Base-by-base conservation (phyloP, 2,113 vertebrate genomes). In the Leucopsar rothschildi region DNA sequence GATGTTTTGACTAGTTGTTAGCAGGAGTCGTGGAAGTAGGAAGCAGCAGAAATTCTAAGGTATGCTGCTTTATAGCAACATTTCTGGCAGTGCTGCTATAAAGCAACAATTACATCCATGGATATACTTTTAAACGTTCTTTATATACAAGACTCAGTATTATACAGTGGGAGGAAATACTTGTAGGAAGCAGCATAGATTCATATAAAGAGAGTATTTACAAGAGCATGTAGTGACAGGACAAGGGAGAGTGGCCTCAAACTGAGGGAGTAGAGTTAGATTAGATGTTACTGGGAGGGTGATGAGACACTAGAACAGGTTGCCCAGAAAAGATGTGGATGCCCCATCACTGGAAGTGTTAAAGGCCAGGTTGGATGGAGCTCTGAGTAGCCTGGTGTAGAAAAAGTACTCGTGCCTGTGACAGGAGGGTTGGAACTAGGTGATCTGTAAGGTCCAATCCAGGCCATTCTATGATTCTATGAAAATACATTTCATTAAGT, bases 131-230 rank as follows among this genome's bases (percentile, higher is more conserved):
- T 29, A 60, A 60, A 79, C 75, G 15, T 4, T 82, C 11, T 69
- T 78, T 69, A 28, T 27, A 21, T 47, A 44, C 20, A 15, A 68
- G 15, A 31, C 9, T 37, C 0, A 0, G 42, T 63, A 49, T 63
- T 82, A 29, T 8, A 31, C 7, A 17, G 6, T 19, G 42, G 9
- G 8, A 23, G 19, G 10, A 70, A 61, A 11, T 45, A 47, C 7
- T 44, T 52, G 7, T 13, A 53, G 45, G 27, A 86, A 44, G 18
- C 33, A 60, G 45, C 37, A 69, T 5, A 11, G 33, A 60, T 37
- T 77, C 22, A 60, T 52, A 52, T 25, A 25, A 24, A 73, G n/a
- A 56, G 20, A 60, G 21, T 44, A 31, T 45, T 60, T 52, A 44
- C 27, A 69, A 39, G 27, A 39, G 27, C 22, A 12, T 16, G 19